phyloP scores from a whole-genome alignment of 2,888 invertebrate species.

The Polietes domitor region DNA sequence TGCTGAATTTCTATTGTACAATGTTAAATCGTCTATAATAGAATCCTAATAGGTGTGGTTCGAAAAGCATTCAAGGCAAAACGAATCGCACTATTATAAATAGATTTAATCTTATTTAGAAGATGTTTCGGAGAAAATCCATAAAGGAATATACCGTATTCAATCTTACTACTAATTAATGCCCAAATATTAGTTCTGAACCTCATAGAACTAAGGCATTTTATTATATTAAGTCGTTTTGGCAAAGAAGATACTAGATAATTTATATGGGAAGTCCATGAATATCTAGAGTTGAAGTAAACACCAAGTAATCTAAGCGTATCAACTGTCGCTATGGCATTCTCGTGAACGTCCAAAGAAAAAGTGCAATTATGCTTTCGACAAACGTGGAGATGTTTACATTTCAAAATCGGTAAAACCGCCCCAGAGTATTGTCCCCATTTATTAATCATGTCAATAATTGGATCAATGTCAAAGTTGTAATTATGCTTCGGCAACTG shows the following conservation, averaged over 20 bases:
- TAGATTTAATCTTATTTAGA: constrained; percentile 43
- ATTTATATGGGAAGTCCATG: constrained; percentile 57
- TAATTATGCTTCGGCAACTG: constrained; percentile 49
- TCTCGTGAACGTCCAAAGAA: constrained; percentile 13
- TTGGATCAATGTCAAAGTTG: constrained; percentile 41
- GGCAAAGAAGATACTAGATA: constrained; percentile 19
- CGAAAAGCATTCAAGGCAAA: constrained; percentile 37
- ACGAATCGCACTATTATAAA: constrained; percentile 41
- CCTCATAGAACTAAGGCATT: constrained; percentile 43
- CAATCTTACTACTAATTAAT: constrained; percentile 44
- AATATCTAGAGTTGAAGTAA: constrained; percentile 63
- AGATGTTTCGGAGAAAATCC: constrained; percentile 17
- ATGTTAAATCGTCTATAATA: constrained; percentile 35
- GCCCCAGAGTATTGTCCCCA: constrained; percentile 58
- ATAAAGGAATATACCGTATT: constrained; percentile 39
- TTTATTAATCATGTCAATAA: constrained; percentile 47
- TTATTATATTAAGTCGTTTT: constrained; percentile 54
- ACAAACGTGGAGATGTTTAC: constrained; percentile 59
- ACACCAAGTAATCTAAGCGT: constrained; percentile 56
- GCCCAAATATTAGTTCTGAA: constrained; percentile 38
- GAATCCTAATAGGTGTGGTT: constrained; percentile 52
- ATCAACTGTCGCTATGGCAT: constrained; percentile 30
- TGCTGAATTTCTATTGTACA: neutral
- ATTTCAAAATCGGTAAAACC: constrained; percentile 41
- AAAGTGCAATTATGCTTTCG: constrained; percentile 52